These are phyloP conservation scores for Aphelenchoides fujianensis DNA, from an alignment of 1,140 invertebrate genomes.

Conservation along the genomic window DNA sequence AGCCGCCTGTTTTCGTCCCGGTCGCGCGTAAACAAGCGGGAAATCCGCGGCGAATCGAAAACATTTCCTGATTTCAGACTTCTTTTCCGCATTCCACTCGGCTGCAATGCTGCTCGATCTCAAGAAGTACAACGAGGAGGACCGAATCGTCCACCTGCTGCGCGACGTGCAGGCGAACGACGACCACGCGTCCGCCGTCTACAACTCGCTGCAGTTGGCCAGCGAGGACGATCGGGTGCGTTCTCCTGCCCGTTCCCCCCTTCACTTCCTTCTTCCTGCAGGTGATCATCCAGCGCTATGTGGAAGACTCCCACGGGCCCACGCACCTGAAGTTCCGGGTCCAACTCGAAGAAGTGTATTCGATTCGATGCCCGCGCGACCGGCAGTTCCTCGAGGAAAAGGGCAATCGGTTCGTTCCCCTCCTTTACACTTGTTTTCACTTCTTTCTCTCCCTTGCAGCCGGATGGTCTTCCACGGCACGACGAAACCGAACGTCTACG, in stretches of 20 bases:
- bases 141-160: not conserved
- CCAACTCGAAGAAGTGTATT: not conserved
- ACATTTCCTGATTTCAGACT: not conserved
- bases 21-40: not conserved
- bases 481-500: not conserved
- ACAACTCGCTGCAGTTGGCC: not conserved
- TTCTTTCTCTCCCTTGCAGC: not conserved
- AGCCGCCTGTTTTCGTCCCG: not conserved
- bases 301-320: not conserved
- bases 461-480: not conserved
- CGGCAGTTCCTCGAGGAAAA: not conserved
- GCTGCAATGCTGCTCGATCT: not conserved
- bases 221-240: not conserved
- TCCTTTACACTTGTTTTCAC: not conserved
- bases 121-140: not conserved
- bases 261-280: not conserved
- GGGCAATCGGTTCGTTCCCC: not conserved
- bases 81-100: not conserved
- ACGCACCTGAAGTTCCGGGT: not conserved
- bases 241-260: not conserved
- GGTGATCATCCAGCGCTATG: not conserved
- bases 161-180: not conserved
- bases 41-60: not conserved
- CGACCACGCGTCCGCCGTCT: not conserved
- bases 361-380: not conserved